Evolutionary conservation across 2,888 invertebrate genomes (phyloP), one percentile per base, ranked within the genome.

Genomic region (Epiblema foenella): DNA sequence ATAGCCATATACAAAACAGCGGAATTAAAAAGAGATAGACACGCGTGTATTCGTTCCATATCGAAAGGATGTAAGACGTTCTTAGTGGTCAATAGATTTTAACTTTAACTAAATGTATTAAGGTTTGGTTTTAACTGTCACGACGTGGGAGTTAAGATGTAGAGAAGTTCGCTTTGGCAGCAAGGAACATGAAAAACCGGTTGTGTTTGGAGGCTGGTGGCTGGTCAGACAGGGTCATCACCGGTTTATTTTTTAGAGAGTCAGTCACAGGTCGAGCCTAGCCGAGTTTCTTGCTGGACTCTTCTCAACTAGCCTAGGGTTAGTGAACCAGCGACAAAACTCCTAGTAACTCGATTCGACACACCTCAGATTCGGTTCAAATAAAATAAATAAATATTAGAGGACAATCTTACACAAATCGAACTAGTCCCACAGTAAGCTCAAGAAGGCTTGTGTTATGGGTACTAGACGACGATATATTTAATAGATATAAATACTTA

Each of bases 151-250:
- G 10, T 66, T 79, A 77, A 0, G 75, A 18, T 74, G 70, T 74
- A 68, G n/a, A 49, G 73, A 72, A 73, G 59, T 75, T 78, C 58
- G 71, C 51, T 69, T 81, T 78, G 72, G 78, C 73, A 75, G 73
- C 79, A 78, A 78, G 79, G 77, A 86, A 88, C 87, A 85, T 68
- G 86, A 79, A 78, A 74, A 85, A 89, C 90, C 84, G 86, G 89
- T 89, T 80, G 76, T 73, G 78, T 79, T 81, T 79, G 87, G 88
- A 89, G 89, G 89, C 88, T 87, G 85, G 89, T 78, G 85, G 81
- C 83, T 81, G 81, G 78, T 69, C 74, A 69, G 49, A 63, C 85
- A 88, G 89, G 90, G 89, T 81, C 84, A 81, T 82, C 88, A 84
- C 75, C 17, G 24, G 54, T 24, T 57, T 51, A 24, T 59, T 72